Evolutionary conservation across 2,888 invertebrate species (phyloP).

Genomic region (Omphaloscelis lunosa): DNA sequence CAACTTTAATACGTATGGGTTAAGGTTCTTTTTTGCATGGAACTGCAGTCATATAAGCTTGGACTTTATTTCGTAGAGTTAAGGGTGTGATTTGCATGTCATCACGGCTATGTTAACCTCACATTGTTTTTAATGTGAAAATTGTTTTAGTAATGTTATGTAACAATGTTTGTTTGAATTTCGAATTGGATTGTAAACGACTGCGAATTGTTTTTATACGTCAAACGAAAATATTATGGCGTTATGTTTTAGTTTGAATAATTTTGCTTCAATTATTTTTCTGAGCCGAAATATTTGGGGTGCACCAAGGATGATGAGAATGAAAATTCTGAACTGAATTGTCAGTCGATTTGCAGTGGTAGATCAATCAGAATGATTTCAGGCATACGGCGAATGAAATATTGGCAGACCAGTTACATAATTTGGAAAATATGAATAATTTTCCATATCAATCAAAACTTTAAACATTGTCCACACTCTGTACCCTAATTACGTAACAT

Average conservation of each 20-base stretch:
- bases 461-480: too few species aligned
- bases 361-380: background rate
- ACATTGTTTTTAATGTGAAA: conserved; percentile 45
- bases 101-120: conserved; percentile 34
- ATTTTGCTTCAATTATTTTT: conserved; percentile 20
- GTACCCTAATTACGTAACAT: too few species aligned
- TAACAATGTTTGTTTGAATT: conserved; percentile 53
- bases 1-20: background rate
- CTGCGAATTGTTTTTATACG: conserved; percentile 23
- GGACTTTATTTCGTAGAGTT: conserved; percentile 3
- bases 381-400: background rate
- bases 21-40: conserved; percentile 17
- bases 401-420: background rate
- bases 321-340: background rate
- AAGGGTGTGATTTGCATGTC: conserved; percentile 29
- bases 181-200: conserved; percentile 28
- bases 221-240: conserved; percentile 31
- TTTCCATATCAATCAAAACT: background rate
- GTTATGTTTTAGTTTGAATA: conserved; percentile 29
- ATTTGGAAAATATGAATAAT: background rate
- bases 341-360: background rate
- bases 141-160: conserved; percentile 57
- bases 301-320: background rate
- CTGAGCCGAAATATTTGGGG: conserved; percentile 1
- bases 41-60: background rate